phyloP scores from a whole-genome alignment of 2,888 invertebrate species.

The Drosophila pegasa region DNA sequence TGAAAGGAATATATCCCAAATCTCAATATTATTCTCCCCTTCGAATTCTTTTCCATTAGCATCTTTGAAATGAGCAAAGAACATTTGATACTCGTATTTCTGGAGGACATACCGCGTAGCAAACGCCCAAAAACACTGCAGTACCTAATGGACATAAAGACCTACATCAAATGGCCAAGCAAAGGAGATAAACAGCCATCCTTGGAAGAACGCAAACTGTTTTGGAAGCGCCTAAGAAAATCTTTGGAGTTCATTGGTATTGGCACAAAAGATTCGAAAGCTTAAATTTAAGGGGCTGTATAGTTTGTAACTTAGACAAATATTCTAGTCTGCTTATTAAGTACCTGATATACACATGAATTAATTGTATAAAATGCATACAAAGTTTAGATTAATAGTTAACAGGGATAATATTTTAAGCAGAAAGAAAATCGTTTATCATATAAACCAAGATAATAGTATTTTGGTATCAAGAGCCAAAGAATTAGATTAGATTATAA shows the following conservation, averaged over 20 bases:
- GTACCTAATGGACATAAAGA: conserved; percentile 89
- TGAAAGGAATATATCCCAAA: too few species aligned
- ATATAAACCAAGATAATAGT: neutral
- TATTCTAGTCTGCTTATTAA: conserved; percentile 62
- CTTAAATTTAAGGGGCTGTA: conserved; percentile 15
- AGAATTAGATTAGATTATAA: neutral
- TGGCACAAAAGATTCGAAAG: conserved; percentile 44
- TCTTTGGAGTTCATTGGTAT: conserved; percentile 76
- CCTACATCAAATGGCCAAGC: conserved; percentile 89
- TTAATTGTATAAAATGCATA: neutral
- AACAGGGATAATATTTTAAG: neutral
- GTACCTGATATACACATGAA: conserved; percentile 65
- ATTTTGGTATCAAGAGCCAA: too few species aligned
- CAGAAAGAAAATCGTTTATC: neutral
- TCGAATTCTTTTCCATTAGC: conserved; percentile 81
- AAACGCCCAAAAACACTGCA: conserved; percentile 88
- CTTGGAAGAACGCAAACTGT: conserved; percentile 82
- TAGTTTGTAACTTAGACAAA: conserved; percentile 9
- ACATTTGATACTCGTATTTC: conserved; percentile 87
- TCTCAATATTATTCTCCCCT: too few species aligned
- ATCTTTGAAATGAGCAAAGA: conserved; percentile 88
- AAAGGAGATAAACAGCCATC: conserved; percentile 58
- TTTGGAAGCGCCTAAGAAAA: conserved; percentile 83
- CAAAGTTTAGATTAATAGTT: neutral
- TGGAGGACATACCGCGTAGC: conserved; percentile 88